These are phyloP conservation scores for Ceyx erithaca DNA, from an alignment of 2,797 vertebrate species.

Conservation along the genomic window DNA sequence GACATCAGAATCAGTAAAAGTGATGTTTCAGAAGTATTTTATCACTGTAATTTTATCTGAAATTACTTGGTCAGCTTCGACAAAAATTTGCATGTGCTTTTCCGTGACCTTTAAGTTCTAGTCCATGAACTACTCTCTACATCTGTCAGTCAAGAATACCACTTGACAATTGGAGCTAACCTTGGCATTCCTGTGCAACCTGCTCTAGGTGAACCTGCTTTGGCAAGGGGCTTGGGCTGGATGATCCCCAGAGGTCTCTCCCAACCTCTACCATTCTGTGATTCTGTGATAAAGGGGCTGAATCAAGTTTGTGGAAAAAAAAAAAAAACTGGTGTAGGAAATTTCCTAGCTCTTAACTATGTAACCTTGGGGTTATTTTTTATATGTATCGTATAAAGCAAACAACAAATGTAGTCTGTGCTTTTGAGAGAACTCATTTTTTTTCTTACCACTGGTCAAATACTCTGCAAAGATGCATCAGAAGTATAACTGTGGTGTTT, in stretches of 20 bases:
- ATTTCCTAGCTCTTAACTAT: background rate
- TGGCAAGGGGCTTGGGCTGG: no score
- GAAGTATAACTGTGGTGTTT: background rate
- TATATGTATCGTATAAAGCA: background rate
- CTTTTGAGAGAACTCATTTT: background rate
- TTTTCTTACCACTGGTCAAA: background rate
- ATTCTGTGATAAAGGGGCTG: background rate
- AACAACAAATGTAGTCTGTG: background rate
- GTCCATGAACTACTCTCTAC: background rate
- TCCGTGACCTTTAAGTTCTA: background rate
- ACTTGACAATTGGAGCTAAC: background rate
- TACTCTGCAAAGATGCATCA: background rate
- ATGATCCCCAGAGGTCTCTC: no score
- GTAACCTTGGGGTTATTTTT: background rate
- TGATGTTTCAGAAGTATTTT: background rate
- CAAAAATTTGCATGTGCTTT: background rate
- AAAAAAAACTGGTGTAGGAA: background rate
- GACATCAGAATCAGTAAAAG: background rate
- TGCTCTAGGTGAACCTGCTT: no score
- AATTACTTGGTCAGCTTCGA: background rate
- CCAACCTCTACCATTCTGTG: no score
- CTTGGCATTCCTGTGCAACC: background rate
- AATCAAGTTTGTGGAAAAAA: background rate
- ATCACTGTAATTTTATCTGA: background rate
- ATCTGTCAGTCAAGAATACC: background rate